These are phyloP conservation scores for Holothuria scabra DNA, from an alignment of 53 echinoderm and acorn worm species.

Conservation along the genomic window DNA sequence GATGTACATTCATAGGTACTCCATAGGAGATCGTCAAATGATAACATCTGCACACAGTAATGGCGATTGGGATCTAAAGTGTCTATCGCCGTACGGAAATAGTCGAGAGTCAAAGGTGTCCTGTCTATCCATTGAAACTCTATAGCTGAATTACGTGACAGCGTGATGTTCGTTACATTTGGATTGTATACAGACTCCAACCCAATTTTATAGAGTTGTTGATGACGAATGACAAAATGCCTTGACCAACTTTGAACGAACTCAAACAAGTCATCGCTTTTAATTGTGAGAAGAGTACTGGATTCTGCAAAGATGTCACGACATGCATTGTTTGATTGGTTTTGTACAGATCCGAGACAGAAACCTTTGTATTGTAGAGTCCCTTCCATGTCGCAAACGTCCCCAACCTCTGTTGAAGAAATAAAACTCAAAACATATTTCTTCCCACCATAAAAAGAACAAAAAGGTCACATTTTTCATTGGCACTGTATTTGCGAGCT, in stretches of 20 bases:
- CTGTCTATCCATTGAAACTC: slow-evolving; percentile 73
- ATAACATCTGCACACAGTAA: slow-evolving; percentile 27
- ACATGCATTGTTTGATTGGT: slow-evolving; percentile 53
- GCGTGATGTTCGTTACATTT: not conserved
- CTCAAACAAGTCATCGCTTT: slow-evolving; percentile 4
- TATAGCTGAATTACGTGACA: not conserved
- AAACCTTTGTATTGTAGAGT: slow-evolving; percentile 46
- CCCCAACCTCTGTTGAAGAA: slow-evolving; percentile 64
- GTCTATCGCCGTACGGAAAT: not conserved
- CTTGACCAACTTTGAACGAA: not conserved
- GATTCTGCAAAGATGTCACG: slow-evolving; percentile 66
- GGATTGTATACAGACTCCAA: not conserved
- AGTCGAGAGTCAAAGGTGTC: slow-evolving; percentile 52
- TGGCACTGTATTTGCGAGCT: no score
- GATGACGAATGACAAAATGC: not conserved
- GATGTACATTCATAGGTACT: slow-evolving; percentile 19
- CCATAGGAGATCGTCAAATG: slow-evolving; percentile 29
- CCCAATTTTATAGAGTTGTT: slow-evolving; percentile 32
- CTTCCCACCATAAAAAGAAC: no score
- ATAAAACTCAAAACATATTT: not conserved
- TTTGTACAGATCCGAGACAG: slow-evolving; percentile 71
- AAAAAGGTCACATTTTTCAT: no score
- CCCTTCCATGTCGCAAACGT: slow-evolving; percentile 58
- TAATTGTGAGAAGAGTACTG: slow-evolving; percentile 58
- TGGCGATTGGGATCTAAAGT: not conserved